Evolutionary conservation across 2,888 invertebrate genomes (phyloP), one percentile per base, ranked within the genome.

Genomic region (Caenorhabditis sinica): DNA sequence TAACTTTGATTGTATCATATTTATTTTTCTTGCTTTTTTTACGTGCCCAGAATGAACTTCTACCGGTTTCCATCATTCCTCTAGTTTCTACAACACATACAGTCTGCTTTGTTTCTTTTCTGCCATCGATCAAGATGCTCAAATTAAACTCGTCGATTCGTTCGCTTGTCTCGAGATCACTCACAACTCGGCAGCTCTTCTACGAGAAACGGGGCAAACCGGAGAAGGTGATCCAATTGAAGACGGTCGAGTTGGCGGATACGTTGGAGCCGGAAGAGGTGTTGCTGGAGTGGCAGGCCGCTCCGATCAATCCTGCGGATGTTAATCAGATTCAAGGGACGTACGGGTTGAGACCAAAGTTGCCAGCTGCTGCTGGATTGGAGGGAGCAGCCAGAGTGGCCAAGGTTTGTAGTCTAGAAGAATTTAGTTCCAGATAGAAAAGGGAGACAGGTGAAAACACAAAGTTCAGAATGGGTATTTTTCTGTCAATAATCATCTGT

Each of bases 221-320:
- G 0, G 45, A 86, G 23, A 88, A 91, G 68, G 89, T 87, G 30
- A 73, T 88, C 28, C 28, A 79, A 25, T 25, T 87, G 43, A 45
- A 66, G 33, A 72, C 68, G 2, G 61, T 77, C 17, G 81, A 82
- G n/a, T 49, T 87, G 36, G 74, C 86, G 2, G 65, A 82, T 15
- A 71, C 61, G 2, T 43, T 73, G 15, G 25, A 63, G 33, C 30
- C 65, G 9, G 79, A 82, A 2, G 75, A 87, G 20, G 95, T 97
- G 2, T 93, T 96, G 33, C 95, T 98, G 0, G 95, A 95, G 93
- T 96, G 97, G 95, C 91, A 97, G 60, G 96, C 97, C 40, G 95
- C 97, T 0, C 97, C 98, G 0, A 95, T 99, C 11, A 98, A 99
- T 94, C 98, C 99, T 8, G 97, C 98, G 0, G 98, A 99, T 93